Evolutionary conservation across 2,888 invertebrate species (phyloP).

Genomic region (Macrosiphum euphorbiae): DNA sequence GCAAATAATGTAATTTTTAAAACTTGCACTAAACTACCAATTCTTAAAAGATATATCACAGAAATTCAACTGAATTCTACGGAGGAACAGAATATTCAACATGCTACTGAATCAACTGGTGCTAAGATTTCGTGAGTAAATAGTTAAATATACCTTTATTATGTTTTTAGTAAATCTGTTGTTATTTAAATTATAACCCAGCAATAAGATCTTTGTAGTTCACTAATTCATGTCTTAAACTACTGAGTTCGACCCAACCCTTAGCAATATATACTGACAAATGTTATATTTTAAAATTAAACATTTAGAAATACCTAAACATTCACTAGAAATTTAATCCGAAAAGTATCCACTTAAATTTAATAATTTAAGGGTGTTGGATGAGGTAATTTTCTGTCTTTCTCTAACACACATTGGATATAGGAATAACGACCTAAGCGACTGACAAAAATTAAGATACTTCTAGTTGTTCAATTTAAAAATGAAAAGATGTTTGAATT

Average conservation of each 20-base stretch:
- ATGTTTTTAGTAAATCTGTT: not conserved
- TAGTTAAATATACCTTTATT: not conserved
- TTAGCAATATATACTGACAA: not conserved
- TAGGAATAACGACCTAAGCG: too few relatives aligned
- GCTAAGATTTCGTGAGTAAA: conserved; percentile 54
- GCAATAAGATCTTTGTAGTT: not conserved
- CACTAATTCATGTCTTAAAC: not conserved
- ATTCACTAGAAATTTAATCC: not conserved
- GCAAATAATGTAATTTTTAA: conserved; percentile 87
- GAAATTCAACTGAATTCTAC: conserved; percentile 70
- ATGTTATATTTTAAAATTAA: not conserved
- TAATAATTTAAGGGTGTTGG: too few relatives aligned
- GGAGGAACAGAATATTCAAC: conserved; percentile 76
- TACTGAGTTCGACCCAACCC: not conserved
- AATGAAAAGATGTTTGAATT: too few relatives aligned
- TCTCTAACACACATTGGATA: too few relatives aligned
- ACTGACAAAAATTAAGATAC: too few relatives aligned
- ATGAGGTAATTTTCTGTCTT: too few relatives aligned
- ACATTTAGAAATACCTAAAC: not conserved
- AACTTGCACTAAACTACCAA: conserved; percentile 84
- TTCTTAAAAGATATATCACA: conserved; percentile 76
- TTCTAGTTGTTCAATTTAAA: too few relatives aligned
- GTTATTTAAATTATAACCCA: not conserved
- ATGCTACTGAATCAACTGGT: conserved; percentile 16
- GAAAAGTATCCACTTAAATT: too few relatives aligned